These are phyloP conservation scores for Pipa parva DNA, from an alignment of 2,113 vertebrate species.

Conservation along the genomic window DNA sequence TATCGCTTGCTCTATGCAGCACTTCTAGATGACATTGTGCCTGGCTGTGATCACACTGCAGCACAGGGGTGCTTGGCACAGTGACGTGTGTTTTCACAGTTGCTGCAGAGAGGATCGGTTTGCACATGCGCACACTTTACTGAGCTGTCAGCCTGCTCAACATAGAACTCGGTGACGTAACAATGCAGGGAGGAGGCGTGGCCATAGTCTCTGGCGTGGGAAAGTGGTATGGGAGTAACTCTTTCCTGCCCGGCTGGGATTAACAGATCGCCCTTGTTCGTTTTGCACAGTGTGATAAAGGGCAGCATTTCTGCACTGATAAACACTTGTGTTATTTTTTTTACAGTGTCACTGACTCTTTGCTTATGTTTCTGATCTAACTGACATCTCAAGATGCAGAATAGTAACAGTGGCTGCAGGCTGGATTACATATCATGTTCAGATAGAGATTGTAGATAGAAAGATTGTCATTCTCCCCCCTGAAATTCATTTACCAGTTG, in stretches of 20 bases:
- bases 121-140: conserved; percentile 13
- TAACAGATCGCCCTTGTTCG: too few species aligned
- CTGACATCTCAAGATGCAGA: too few species aligned
- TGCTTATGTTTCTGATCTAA: too few species aligned
- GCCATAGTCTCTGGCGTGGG: neutral
- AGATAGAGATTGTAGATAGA: too few species aligned
- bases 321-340: too few species aligned
- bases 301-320: too few species aligned
- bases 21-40: neutral
- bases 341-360: too few species aligned
- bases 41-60: conserved; percentile 3
- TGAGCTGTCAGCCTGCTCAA: neutral
- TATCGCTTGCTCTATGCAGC: neutral
- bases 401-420: too few species aligned
- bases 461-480: too few species aligned
- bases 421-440: too few species aligned
- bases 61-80: conserved; percentile 4
- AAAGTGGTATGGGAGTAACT: conserved; percentile 5
- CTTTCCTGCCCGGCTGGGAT: neutral
- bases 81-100: conserved; percentile 12
- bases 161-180: conserved; percentile 11
- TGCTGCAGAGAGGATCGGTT: conserved; percentile 16
- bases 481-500: too few species aligned
- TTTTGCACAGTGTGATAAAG: too few species aligned
- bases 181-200: conserved; percentile 31